These are phyloP conservation scores for Lamprotornis superbus DNA, from an alignment of 2,113 vertebrate genomes.

Conservation along the genomic window DNA sequence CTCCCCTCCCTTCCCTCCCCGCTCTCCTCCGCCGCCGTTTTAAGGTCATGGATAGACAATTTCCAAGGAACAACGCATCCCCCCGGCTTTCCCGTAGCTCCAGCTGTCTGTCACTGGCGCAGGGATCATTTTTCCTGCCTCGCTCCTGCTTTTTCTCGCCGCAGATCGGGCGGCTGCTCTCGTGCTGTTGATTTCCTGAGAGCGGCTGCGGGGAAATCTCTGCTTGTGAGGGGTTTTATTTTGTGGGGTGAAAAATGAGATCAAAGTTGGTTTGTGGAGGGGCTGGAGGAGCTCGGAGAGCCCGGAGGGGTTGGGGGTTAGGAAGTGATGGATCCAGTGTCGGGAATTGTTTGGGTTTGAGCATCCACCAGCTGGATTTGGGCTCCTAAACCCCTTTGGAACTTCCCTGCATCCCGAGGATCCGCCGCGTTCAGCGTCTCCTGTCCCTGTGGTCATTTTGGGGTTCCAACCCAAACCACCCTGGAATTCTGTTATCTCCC, in stretches of 20 bases:
- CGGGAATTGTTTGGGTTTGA: background rate
- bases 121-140: background rate
- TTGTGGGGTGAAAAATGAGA: rapidly evolving
- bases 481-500: background rate
- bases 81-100: background rate
- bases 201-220: background rate
- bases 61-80: background rate
- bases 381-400: background rate
- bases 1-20: background rate
- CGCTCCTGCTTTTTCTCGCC: background rate
- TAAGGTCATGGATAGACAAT: background rate
- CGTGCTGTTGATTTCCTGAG: background rate
- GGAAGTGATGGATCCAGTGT: rapidly evolving
- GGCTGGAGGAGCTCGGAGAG: background rate
- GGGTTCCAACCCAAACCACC: background rate
- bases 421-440: background rate
- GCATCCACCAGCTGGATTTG: background rate
- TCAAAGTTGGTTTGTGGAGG: background rate
- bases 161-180: background rate
- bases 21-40: background rate
- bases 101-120: background rate
- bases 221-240: rapidly evolving
- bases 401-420: background rate
- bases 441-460: rapidly evolving
- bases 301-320: background rate